phyloP scores from a whole-genome alignment of 2,888 invertebrate genomes.

The Brachypalpus laphriformis region DNA sequence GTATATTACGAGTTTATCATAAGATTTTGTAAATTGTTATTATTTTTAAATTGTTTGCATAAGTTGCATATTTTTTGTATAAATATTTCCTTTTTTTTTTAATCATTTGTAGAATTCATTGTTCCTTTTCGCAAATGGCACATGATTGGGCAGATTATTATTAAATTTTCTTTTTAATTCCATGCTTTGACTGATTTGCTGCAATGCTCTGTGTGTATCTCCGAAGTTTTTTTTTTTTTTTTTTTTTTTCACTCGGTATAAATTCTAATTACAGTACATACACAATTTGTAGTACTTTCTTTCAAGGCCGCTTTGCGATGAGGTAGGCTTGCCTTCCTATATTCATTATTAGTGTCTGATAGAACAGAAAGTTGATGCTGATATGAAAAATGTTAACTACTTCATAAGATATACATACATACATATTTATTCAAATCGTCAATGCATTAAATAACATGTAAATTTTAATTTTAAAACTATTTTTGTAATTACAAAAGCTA shows the following conservation, averaged over 20 bases:
- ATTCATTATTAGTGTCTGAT: not conserved
- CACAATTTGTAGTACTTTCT: not conserved
- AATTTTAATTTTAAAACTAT: not conserved
- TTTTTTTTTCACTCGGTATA: not conserved
- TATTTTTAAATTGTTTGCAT: not conserved
- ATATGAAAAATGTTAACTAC: slow-evolving; percentile 34
- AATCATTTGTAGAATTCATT: slow-evolving; percentile 21
- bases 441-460: too few species aligned
- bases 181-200: not conserved
- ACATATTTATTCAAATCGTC: not conserved
- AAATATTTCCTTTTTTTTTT: not conserved
- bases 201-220: not conserved
- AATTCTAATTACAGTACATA: slow-evolving; percentile 10
- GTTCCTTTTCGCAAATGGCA: slow-evolving; percentile 35
- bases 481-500: not conserved
- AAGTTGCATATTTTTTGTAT: slow-evolving; percentile 12
- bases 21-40: slow-evolving; percentile 28
- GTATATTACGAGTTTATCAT: slow-evolving; percentile 9
- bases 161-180: slow-evolving; percentile 10
- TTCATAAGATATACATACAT: not conserved
- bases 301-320: slow-evolving; percentile 64
- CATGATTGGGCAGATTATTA: slow-evolving; percentile 16
- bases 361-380: not conserved
- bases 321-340: slow-evolving; percentile 61
- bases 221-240: not conserved